Percentiles rank a stretch among this genome's conserved stretches.
These are phyloP conservation scores for Tragelaphus buxtoni DNA, from an alignment of 2,113 vertebrate species.

Conservation along the genomic window DNA sequence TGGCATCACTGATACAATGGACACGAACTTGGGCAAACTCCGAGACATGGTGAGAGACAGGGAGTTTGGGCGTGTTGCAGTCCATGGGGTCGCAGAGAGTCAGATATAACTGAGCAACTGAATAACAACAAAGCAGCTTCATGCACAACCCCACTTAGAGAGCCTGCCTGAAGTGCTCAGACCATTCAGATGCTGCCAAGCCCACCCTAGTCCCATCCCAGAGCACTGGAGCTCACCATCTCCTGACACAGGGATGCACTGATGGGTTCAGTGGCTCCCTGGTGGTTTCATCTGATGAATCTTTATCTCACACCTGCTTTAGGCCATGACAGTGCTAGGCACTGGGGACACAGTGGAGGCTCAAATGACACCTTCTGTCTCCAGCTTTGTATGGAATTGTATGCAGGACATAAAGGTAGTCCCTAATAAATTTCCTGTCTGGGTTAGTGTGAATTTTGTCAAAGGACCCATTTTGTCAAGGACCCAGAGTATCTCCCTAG, in stretches of 20 bases:
- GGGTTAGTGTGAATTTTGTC: not conserved
- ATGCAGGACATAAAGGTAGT: not conserved
- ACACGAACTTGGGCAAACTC: no score
- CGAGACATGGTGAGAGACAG: no score
- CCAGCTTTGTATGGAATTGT: not conserved
- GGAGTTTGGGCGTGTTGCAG: no score
- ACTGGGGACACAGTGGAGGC: not conserved
- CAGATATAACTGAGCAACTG: no score
- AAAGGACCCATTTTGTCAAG: not conserved
- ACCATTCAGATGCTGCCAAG: not conserved
- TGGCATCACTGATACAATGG: no score
- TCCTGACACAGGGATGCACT: fast-evolving
- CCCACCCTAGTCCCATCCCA: not conserved
- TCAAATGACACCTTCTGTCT: not conserved
- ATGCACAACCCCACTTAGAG: not conserved
- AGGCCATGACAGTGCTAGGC: not conserved
- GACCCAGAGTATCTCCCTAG: not conserved
- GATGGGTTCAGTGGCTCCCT: not conserved
- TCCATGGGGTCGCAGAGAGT: no score
- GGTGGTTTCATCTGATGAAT: not conserved
- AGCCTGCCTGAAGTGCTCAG: not conserved
- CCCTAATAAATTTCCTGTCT: not conserved
- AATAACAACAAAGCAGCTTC: not conserved
- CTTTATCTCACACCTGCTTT: not conserved
- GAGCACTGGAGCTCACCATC: not conserved